Evolutionary conservation across 2,888 invertebrate species (phyloP), one percentile per base, ranked within the genome.

Genomic region (Apodemia duryi): DNA sequence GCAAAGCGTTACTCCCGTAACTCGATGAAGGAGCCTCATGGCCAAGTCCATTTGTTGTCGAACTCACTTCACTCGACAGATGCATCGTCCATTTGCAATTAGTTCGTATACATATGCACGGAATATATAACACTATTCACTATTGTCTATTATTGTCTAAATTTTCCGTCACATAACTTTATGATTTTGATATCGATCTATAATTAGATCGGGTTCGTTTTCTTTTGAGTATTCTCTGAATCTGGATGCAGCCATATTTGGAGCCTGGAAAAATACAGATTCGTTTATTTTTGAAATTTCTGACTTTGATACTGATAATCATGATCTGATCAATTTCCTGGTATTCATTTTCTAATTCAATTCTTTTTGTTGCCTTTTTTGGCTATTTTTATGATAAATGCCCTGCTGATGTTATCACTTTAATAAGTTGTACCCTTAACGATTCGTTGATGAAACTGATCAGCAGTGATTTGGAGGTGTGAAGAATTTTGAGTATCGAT

Each of bases 41-140:
- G 41, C 92, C 92, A 68, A 92, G 77, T 63, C 91, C 90, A 71
- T 86, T 93, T 66, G 95, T 95, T 67, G 95, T 95, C 65, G 95
- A 95, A 82, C 94, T 94, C 82, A 95, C 95, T 93, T 96, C 96
- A 90, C 95, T 95, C 75, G 95, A 94, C 86, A 96, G 87, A 93
- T 96, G 96, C 96, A 96, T 96, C 88, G 83, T 86, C 64, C 61
- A 41, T 49, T 41, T 52, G 46, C 54, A 54, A 65, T 65, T 64
- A 63, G 66, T 67, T 70, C 70, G 70, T 70, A 71, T 69, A 71
- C 69, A 70, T 11, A 43, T 71, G 35, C 66, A 71, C 66, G 60
- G 35, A 51, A 62, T 51, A 65, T 54, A 28, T 52, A 28, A 54
- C 54, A 54, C 54, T 54, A 54, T 10, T 63, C 64, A 66, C 46